Percentiles rank a stretch among this genome's conserved stretches.
Evolutionary conservation across 2,797 vertebrate genomes (phyloP).

Genomic region (Chaunax sp.): DNA sequence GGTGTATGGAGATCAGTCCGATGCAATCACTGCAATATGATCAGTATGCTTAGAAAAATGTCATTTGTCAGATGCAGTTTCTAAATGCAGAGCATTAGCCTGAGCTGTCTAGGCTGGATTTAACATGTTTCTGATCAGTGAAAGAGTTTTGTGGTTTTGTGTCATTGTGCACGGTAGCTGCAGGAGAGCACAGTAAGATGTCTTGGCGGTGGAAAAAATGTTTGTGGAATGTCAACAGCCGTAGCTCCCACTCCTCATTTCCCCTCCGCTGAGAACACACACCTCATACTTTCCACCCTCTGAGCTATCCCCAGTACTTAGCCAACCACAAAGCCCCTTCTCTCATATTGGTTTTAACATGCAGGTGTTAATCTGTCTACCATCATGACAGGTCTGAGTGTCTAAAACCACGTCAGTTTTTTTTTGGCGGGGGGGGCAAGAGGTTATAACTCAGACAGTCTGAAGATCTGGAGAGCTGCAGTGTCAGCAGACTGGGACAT

Average conservation of each 20-base stretch:
- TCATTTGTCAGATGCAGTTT: slow-evolving; percentile 23
- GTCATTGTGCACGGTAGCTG: neutral
- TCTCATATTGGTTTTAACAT: slow-evolving; percentile 40
- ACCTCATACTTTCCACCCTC: slow-evolving; percentile 71
- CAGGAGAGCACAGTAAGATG: slow-evolving; percentile 30
- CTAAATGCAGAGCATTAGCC: slow-evolving; percentile 11
- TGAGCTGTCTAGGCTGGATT: slow-evolving; percentile 25
- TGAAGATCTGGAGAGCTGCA: neutral
- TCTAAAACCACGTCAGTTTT: neutral
- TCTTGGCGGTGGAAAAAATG: slow-evolving; percentile 58
- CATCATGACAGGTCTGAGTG: slow-evolving; percentile 26
- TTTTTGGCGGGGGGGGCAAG: neutral
- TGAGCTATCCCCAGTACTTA: slow-evolving; percentile 33
- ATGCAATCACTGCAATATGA: slow-evolving; percentile 26
- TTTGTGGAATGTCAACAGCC: slow-evolving; percentile 72
- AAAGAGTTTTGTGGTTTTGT: slow-evolving; percentile 7
- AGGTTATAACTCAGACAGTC: neutral
- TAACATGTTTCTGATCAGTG: slow-evolving; percentile 10
- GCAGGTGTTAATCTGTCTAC: slow-evolving; percentile 65
- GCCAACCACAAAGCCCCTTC: slow-evolving; percentile 29
- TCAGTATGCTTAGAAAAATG: slow-evolving; percentile 16
- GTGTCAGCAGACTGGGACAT: slow-evolving; percentile 25
- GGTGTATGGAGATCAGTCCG: slow-evolving; percentile 33
- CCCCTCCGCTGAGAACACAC: slow-evolving; percentile 45
- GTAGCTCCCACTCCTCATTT: slow-evolving; percentile 65